Conservation (phyloP, 2,113 vertebrate genomes). For the Naja naja region DNA sequence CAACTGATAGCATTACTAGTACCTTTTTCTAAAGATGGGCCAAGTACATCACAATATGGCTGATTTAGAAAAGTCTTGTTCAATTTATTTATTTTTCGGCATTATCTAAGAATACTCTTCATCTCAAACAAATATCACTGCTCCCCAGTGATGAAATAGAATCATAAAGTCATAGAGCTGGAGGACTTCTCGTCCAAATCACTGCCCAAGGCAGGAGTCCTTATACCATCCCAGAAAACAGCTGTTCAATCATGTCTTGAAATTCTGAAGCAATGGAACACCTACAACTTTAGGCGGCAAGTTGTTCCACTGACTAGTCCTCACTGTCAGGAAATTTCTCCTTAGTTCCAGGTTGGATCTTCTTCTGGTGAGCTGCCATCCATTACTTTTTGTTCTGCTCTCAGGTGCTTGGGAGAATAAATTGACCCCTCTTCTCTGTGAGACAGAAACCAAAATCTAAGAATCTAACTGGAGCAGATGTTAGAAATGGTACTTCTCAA, state of each 20-base stretch:
- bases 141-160: neutral
- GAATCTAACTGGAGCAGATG: neutral
- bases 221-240: neutral
- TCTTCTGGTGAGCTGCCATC: neutral
- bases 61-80: neutral
- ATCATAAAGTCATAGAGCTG: neutral
- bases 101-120: neutral
- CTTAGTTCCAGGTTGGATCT: neutral
- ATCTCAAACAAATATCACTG: constrained; percentile 15
- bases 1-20: neutral
- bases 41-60: neutral
- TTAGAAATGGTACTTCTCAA: neutral
- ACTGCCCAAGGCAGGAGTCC: neutral
- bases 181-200: neutral
- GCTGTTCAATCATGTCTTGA: neutral
- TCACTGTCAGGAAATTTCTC: neutral
- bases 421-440: neutral
- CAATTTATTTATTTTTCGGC: neutral
- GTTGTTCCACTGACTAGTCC: neutral
- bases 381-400: neutral
- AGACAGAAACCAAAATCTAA: neutral
- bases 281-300: neutral
- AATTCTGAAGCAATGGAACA: neutral
- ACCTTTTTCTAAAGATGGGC: neutral
- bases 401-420: neutral